Evolutionary conservation across 2,113 vertebrate genomes (phyloP), one percentile per base, ranked within the genome.

Genomic region (Emydocephalus ijimae): DNA sequence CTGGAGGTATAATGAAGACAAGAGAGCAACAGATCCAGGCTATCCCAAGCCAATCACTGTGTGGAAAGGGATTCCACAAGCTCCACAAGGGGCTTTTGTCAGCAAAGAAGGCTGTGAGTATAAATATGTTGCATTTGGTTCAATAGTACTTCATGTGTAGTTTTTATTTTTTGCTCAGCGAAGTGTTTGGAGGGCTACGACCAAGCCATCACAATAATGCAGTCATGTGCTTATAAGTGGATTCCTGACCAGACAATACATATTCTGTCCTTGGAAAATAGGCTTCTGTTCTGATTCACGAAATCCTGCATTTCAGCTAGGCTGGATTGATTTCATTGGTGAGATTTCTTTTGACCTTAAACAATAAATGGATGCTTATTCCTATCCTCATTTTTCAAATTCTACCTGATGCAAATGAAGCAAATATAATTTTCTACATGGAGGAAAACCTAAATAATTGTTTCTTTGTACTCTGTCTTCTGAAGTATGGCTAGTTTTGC

Each of bases 1-100:
- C 96, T 99, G 99, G 99, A 98, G 99, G 92, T 99, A 99, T 97
- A 99, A 99, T 0, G 99, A 99, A 96, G 99, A 99, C 96, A 99
- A 98, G 95, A 97, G 96, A 89, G 98, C 98, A 0, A 98, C 98
- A 0, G 99, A 99, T 95, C 98, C 98, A 0, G 99, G 98, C 5
- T 99, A 99, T 96, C 99, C 99, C 81, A 99, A 99, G 96, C 98
- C 98, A 94, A 99, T 99, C 97, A 98, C 98, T 0, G 98, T 99
- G 92, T 99, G 99, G 99, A 99, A 98, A 96, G 99, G 99, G 88
- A 97, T 99, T 88, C 99, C 99, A 0, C 98, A 99, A 87, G 97
- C 98, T 1, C 99, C 99, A 0, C 99, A 99, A 94, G 99, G 99
- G 26, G 99, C 99, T 88, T 99, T 99, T 95, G 98, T 99, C 98